These are phyloP conservation scores for Sebastolobus alascanus DNA, from an alignment of 2,797 vertebrate genomes.

Conservation along the genomic window DNA sequence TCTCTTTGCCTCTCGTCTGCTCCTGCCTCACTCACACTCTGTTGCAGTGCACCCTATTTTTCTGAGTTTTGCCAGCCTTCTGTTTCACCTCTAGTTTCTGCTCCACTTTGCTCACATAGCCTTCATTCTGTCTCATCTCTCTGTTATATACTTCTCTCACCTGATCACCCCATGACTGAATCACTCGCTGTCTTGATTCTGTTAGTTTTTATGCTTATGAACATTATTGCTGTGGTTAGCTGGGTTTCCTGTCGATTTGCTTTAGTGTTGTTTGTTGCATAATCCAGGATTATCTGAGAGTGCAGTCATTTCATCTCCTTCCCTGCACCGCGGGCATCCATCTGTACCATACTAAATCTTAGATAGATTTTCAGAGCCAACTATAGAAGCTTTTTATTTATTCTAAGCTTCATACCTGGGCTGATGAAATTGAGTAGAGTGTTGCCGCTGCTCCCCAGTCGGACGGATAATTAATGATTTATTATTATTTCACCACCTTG, in stretches of 20 bases:
- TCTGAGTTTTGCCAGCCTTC: not conserved
- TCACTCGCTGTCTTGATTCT: slow-evolving; percentile 7
- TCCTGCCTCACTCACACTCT: slow-evolving; percentile 8
- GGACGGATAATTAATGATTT: not conserved
- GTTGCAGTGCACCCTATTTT: not conserved
- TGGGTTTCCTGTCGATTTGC: slow-evolving; percentile 32
- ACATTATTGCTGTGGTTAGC: not conserved
- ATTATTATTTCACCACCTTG: not conserved
- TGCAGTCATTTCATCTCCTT: slow-evolving; percentile 22
- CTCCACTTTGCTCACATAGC: not conserved
- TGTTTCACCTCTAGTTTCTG: not conserved
- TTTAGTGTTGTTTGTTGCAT: slow-evolving; percentile 47
- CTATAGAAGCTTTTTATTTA: slow-evolving; percentile 1
- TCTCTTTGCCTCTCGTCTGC: not conserved
- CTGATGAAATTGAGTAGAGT: not conserved
- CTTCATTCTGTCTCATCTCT: not conserved
- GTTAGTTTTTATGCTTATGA: not conserved
- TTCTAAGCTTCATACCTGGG: slow-evolving; percentile 3
- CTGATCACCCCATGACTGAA: not conserved
- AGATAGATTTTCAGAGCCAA: not conserved
- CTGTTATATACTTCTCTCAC: not conserved
- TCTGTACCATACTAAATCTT: not conserved
- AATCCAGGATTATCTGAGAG: slow-evolving; percentile 48
- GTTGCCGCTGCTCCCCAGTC: not conserved
- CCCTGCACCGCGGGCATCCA: slow-evolving; percentile 8